Evolutionary conservation across 2,888 invertebrate genomes (phyloP).

Genomic region (Tridacna gigas): DNA sequence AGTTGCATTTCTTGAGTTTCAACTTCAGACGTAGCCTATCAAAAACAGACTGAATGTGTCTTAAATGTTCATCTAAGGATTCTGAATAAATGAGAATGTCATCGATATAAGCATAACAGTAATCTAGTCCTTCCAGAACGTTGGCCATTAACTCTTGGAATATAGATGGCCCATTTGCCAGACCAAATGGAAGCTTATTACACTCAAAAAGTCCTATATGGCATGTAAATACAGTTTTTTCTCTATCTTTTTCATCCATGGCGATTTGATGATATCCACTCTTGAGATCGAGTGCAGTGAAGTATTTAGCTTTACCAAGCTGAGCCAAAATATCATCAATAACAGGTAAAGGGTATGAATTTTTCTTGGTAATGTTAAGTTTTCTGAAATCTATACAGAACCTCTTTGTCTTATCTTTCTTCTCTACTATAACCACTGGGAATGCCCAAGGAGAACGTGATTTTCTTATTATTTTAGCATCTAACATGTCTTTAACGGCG

Average conservation of each 20-base stretch:
- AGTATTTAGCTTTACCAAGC: conserved; percentile 40
- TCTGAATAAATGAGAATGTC: neutral
- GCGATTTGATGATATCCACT: conserved; percentile 6
- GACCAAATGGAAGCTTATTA: conserved; percentile 43
- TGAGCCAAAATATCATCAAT: conserved; percentile 35
- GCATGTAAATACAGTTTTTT: conserved; percentile 53
- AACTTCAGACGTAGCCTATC: conserved; percentile 40
- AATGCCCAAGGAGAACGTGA: too few species aligned
- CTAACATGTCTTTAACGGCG: too few species aligned
- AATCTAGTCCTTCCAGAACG: conserved; percentile 41
- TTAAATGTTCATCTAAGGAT: conserved; percentile 47
- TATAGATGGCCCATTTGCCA: conserved; percentile 26
- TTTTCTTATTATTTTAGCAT: too few species aligned
- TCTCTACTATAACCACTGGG: conserved; percentile 22
- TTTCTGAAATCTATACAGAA: conserved; percentile 14
- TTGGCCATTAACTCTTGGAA: conserved; percentile 38
- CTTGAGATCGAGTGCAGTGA: conserved; percentile 40
- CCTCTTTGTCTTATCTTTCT: conserved; percentile 9
- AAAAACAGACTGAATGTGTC: conserved; percentile 46
- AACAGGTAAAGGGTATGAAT: too few species aligned
- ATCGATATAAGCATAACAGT: conserved; percentile 47
- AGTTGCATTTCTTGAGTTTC: too few species aligned
- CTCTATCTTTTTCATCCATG: conserved; percentile 14
- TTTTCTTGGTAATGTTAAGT: conserved; percentile 20
- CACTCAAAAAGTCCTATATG: conserved; percentile 51